Evolutionary conservation across 53 echinoderm and acorn worm species (phyloP).

Genomic region (Mesocentrotus franciscanus): DNA sequence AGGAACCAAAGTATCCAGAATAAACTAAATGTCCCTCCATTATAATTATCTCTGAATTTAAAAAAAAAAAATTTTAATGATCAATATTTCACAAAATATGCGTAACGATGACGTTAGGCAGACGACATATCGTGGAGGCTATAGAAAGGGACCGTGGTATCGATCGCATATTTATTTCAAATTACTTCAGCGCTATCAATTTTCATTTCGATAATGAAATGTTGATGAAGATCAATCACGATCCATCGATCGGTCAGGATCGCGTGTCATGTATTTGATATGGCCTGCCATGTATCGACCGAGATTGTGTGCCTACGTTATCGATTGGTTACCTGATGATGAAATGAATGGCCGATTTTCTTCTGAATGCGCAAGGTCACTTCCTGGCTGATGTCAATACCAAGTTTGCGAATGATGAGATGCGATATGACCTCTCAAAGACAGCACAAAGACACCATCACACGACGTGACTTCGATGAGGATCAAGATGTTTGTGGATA

Average conservation of each 20-base stretch:
- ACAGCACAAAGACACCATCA: background rate
- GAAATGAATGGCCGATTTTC: constrained; percentile 35
- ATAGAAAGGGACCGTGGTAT: background rate
- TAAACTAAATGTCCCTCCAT: background rate
- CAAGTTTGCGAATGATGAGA: constrained; percentile 1
- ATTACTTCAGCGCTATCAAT: constrained; percentile 39
- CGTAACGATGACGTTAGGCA: background rate
- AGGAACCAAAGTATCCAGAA: background rate
- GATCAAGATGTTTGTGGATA: background rate
- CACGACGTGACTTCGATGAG: background rate
- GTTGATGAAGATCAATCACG: constrained; percentile 24
- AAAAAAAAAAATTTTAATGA: background rate
- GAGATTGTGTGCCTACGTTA: constrained; percentile 9
- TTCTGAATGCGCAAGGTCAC: constrained; percentile 35
- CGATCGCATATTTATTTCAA: constrained; percentile 48
- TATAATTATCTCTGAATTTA: background rate
- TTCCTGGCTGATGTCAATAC: constrained; percentile 17
- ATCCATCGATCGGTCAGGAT: constrained; percentile 6
- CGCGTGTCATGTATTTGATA: constrained; percentile 35
- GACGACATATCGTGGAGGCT: background rate
- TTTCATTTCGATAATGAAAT: constrained; percentile 59
- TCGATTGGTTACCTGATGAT: constrained; percentile 16
- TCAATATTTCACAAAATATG: background rate
- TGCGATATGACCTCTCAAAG: background rate
- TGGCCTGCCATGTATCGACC: constrained; percentile 44